These are phyloP conservation scores for Orgyia antiqua DNA, from an alignment of 2,888 invertebrate species.

Conservation along the genomic window DNA sequence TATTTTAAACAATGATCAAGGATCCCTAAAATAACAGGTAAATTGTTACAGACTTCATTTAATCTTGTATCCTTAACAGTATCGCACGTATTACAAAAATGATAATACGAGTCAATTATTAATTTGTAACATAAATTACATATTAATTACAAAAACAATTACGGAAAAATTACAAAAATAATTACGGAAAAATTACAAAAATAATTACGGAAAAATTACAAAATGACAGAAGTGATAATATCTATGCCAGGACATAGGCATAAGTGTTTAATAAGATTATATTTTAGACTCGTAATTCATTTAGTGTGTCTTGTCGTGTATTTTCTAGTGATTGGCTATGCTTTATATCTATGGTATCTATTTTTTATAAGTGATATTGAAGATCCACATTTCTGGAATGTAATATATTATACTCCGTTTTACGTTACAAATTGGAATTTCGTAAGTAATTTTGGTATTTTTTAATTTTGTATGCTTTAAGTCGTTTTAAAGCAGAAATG, in stretches of 20 bases:
- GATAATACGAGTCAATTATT: not conserved
- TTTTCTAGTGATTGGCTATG: conserved; percentile 3
- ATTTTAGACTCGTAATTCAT: conserved; percentile 14
- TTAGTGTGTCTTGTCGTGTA: conserved; percentile 6
- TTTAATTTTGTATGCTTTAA: no score
- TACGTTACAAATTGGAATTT: conserved; percentile 52
- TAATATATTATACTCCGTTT: conserved; percentile 28
- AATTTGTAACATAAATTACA: not conserved
- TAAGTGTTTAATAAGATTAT: conserved; percentile 1
- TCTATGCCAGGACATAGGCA: conserved; percentile 4
- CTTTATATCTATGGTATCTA: conserved; percentile 8
- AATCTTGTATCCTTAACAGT: no score
- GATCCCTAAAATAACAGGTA: no score
- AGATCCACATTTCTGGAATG: conserved; percentile 21
- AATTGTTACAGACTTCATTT: no score
- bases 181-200: not conserved
- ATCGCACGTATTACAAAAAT: not conserved
- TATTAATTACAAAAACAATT: not conserved
- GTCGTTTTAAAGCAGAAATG: no score
- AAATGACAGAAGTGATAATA: conserved; percentile 28
- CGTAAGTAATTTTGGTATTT: conserved; percentile 39
- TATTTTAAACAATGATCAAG: no score
- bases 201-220: conserved; percentile 3
- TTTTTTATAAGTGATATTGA: conserved; percentile 12
- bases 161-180: not conserved